Base-by-base conservation (phyloP, 2,113 vertebrate genomes). In the Myodes glareolus region DNA sequence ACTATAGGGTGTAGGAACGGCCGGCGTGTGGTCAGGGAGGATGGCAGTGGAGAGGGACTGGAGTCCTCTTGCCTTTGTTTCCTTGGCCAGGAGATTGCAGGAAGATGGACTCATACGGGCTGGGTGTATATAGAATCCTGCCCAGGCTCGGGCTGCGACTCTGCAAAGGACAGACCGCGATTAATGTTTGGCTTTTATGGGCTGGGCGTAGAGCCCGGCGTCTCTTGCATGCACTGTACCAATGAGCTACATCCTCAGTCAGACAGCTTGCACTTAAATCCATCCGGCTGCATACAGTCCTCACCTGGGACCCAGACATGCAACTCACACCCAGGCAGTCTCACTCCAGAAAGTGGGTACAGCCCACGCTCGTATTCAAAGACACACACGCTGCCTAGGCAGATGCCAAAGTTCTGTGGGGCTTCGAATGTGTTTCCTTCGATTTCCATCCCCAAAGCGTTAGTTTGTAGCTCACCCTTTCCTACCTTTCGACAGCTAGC, bases 51-150 rank as follows among this genome's bases (percentile, higher is more conserved):
- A 50, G 77, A 95, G 65, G 92, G 78, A 39, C 10, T 55, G 63
- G 63, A 93, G 94, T 72, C 80, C 88, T 39, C 75, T 39, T 31
- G 89, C 77, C 91, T 55, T 95, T 95, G 94, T 97, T 91, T 72
- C 31, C 65, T 33, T 16, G 68, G 90, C 80, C 72, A 14, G 63
- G 88, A 81, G 68, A 50, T 8, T 11, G 76, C 77, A 65, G 76
- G 47, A 80, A 81, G 89, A 86, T 1, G 82, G 88, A 75, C 76
- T 52, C 42, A 23, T 0, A 42, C 23, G 88, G 76, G 8, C 61
- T 5, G 52, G 33, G 45, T 45, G 3, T 67, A 4, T 67, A 4
- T 2, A 76, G 55, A 88, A 84, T n/a, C 52, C 61, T 25, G 16
- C 70, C 8, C 47, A 25, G 67, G 42, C 58, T 45, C 70, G 78